These are phyloP conservation scores for Drosophila conformis DNA, from an alignment of 2,888 invertebrate species.

Conservation along the genomic window DNA sequence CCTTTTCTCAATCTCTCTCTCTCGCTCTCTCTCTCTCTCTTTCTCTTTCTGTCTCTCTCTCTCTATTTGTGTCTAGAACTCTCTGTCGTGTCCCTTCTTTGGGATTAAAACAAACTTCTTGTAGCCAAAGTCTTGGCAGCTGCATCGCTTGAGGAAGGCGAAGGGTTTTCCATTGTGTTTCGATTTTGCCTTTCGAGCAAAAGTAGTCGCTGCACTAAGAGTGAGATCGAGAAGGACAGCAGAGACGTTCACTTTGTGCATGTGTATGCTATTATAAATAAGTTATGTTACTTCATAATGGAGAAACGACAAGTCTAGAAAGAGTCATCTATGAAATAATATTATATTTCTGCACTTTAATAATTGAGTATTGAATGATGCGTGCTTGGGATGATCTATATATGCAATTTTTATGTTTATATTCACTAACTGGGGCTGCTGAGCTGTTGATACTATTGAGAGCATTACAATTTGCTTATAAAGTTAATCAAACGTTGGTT, in stretches of 20 bases:
- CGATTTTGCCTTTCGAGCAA: constrained; percentile 13
- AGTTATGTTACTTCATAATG: background rate
- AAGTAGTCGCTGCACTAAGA: background rate
- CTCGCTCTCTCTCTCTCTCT: background rate
- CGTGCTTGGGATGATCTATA: background rate
- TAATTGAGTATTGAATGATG: background rate
- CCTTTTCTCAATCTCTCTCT: background rate
- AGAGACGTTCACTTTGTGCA: background rate
- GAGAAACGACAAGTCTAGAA: background rate
- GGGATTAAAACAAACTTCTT: constrained; percentile 39
- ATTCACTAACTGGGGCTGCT: background rate
- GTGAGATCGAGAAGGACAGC: background rate
- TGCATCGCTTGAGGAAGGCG: constrained; percentile 6
- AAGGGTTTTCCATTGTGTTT: constrained; percentile 6
- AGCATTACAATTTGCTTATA: background rate
- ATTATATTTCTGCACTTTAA: background rate
- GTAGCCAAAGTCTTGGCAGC: constrained; percentile 34
- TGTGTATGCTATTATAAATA: background rate
- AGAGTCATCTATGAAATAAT: constrained; percentile 9
- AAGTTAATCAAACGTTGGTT: background rate
- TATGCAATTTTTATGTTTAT: background rate
- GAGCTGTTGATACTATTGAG: background rate
- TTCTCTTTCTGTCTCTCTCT: background rate
- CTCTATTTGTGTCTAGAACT: background rate
- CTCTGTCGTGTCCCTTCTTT: background rate